Conservation (phyloP, 1,140 invertebrate species). For the Oppia nitens region DNA sequence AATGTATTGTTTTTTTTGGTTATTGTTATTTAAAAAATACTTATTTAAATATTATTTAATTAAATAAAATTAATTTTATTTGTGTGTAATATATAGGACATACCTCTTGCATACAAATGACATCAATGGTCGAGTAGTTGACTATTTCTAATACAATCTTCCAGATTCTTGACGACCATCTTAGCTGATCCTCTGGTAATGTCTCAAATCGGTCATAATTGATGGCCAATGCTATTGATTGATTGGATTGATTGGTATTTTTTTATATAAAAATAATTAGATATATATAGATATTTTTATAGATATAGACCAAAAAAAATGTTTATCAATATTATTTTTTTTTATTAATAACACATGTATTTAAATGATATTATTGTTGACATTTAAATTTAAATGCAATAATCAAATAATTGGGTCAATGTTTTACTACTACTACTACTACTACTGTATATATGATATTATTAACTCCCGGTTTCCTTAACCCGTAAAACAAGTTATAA, state of each 20-base stretch:
- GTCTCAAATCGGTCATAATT: conserved; percentile 53
- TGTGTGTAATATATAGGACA: neutral
- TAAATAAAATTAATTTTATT: neutral
- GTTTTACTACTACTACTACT: neutral
- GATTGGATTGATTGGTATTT: neutral
- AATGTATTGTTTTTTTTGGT: neutral
- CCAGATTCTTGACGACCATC: conserved; percentile 47
- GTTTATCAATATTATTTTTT: neutral
- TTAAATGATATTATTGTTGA: too few species aligned
- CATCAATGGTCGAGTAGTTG: conserved; percentile 41
- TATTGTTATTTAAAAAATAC: neutral
- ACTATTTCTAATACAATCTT: conserved; percentile 54
- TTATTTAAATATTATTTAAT: neutral
- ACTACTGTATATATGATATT: too few species aligned
- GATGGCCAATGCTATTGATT: conserved; percentile 42
- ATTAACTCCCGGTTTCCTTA: neutral
- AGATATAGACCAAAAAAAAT: neutral
- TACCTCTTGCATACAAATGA: conserved; percentile 51
- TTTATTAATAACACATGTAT: neutral
- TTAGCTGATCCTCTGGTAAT: conserved; percentile 48
- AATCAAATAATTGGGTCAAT: conserved; percentile 2
- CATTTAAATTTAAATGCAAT: too few species aligned
- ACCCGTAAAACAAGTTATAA: neutral
- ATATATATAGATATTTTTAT: neutral
- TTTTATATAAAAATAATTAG: neutral